Conservation (phyloP, 2,797 vertebrate genomes). For the Enteromius fasciolatus region DNA sequence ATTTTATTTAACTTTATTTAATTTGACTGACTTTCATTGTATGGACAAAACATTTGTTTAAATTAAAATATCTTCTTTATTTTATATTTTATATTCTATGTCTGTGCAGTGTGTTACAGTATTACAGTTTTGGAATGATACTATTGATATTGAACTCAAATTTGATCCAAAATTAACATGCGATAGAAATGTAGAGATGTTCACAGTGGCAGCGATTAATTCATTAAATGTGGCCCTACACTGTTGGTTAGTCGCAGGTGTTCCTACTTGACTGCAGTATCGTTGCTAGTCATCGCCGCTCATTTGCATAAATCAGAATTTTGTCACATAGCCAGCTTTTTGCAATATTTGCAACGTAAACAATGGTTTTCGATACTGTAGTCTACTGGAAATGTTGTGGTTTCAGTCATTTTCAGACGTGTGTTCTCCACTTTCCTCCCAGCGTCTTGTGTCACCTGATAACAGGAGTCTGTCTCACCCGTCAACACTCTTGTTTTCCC, state of each 20-base stretch:
- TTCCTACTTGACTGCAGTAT: slow-evolving; percentile 1
- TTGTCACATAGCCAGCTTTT: not conserved
- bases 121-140: not conserved
- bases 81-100: not conserved
- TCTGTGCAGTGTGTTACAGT: not conserved
- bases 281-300: not conserved
- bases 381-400: not conserved
- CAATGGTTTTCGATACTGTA: not conserved
- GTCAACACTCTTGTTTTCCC: slow-evolving; percentile 56
- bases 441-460: slow-evolving; percentile 54
- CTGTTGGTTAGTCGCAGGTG: slow-evolving; percentile 2
- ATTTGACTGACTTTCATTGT: not conserved
- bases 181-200: not conserved
- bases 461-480: slow-evolving; percentile 48
- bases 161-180: not conserved
- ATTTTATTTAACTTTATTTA: not conserved
- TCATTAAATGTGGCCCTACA: not conserved
- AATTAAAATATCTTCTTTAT: not conserved
- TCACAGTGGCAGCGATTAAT: not conserved
- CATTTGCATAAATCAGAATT: slow-evolving; percentile 14
- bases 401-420: not conserved
- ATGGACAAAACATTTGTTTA: too few relatives aligned
- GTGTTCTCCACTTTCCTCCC: slow-evolving; percentile 31
- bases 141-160: not conserved
- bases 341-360: not conserved